Base-by-base conservation (phyloP, 2,888 invertebrate genomes). In the Disparrhopalites patrizii region DNA sequence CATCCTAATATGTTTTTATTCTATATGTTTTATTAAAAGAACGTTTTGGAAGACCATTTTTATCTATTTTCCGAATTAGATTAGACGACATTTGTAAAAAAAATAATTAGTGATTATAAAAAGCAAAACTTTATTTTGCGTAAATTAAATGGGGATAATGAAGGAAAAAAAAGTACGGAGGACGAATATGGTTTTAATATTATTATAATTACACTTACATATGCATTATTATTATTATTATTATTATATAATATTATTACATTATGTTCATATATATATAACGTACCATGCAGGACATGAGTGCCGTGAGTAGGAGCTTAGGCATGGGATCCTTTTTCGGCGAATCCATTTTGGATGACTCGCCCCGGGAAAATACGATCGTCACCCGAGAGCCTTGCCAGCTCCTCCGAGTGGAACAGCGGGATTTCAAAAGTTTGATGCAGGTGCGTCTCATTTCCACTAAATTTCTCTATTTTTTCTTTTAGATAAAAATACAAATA, bases 261-360 rank as follows among this genome's bases (percentile, higher is more conserved):
- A n/a, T n/a, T n/a, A n/a, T n/a, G n/a, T n/a, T 36, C 15, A 36
- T 36, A 10, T 36, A 36, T 36, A 36, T 36, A 10, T 36, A 7
- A 10, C 36, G 8, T 36, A 7, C 15, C 15, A 10, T 36, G 15
- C 40, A 73, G 75, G 75, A 75, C 61, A 81, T 87, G 87, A 83
- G 84, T 76, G 83, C 85, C 30, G 84, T 85, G 62, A 86, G 86
- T 31, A 78, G 87, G 78, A 87, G 85, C 69, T 80, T 89, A 69
- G 86, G 86, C 51, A 85, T 87, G 68, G 90, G 89, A 27, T 86
- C 87, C 67, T 87, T 88, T 65, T 90, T 89, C 77, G 89, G 89
- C 0, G 89, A 89, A 81, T 86, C 87, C 62, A 86, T 89, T 76
- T 80, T 89, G 73, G 85, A 87, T 77, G 87, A 88, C 78, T 81